phyloP scores from a whole-genome alignment of 2,797 vertebrate genomes.

The Platalea minor region DNA sequence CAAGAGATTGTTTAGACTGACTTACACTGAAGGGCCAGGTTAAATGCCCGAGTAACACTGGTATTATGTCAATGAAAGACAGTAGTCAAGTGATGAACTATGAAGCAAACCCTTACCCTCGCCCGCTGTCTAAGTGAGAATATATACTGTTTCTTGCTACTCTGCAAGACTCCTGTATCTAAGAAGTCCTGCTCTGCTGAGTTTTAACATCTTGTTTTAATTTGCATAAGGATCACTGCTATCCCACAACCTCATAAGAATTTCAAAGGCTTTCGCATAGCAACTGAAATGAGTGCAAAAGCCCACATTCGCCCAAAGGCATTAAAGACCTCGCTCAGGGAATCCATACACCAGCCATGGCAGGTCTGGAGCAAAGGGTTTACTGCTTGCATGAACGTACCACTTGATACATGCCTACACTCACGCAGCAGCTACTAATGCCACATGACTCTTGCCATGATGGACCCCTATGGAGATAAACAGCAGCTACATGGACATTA shows the following conservation, averaged over 20 bases:
- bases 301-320: fast-evolving
- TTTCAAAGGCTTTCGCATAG: not conserved
- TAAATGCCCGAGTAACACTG: not conserved
- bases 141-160: not conserved
- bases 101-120: not conserved
- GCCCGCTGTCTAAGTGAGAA: fast-evolving
- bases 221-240: not conserved
- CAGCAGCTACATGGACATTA: fast-evolving
- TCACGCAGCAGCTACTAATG: not conserved
- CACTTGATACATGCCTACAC: fast-evolving
- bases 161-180: not conserved
- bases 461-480: not conserved
- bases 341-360: not conserved
- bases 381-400: not conserved
- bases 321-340: not conserved
- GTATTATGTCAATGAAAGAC: not conserved
- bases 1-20: not conserved
- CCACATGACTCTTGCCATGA: too few species aligned
- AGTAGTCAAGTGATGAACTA: not conserved
- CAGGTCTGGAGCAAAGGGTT: not conserved
- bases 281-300: not conserved
- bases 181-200: not conserved
- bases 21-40: not conserved
- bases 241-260: not conserved
- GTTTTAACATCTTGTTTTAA: not conserved